Percentiles rank a stretch among this genome's conserved stretches.
These are phyloP conservation scores for Dipus sagitta DNA, from an alignment of 2,797 vertebrate genomes.

Conservation along the genomic window DNA sequence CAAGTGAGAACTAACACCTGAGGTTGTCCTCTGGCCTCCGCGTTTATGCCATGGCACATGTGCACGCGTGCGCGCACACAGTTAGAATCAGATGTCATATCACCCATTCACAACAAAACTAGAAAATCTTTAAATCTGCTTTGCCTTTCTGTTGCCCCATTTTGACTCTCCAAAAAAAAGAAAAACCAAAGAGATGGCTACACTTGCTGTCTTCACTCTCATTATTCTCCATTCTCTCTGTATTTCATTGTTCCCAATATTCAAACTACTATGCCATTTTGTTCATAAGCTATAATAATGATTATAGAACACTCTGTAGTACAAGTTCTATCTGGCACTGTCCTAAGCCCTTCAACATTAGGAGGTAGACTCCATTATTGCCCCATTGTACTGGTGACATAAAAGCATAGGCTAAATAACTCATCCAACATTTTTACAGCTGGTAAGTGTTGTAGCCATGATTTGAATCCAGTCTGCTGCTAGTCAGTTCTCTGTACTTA, in stretches of 20 bases:
- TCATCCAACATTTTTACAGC: background rate
- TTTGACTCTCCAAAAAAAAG: slow-evolving; percentile 6
- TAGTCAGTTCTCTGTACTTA: background rate
- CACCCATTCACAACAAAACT: slow-evolving; percentile 1
- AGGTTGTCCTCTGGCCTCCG: too few species aligned
- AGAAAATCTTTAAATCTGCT: background rate
- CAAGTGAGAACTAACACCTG: too few species aligned
- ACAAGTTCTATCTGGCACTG: background rate
- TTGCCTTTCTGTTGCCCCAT: background rate
- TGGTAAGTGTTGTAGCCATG: slow-evolving; percentile 2
- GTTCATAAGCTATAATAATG: background rate
- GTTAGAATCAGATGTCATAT: slow-evolving; percentile 17
- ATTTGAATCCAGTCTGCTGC: background rate
- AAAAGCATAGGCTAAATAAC: slow-evolving; percentile 32
- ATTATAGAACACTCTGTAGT: background rate
- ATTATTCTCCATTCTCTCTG: background rate
- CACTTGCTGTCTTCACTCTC: slow-evolving; percentile 40
- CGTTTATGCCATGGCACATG: too few species aligned
- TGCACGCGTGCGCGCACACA: too few species aligned
- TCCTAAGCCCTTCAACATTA: background rate
- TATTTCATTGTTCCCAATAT: background rate
- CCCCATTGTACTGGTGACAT: slow-evolving; percentile 6
- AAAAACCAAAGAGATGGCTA: background rate
- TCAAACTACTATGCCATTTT: background rate
- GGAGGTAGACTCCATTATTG: background rate